phyloP scores from a whole-genome alignment of 2,888 invertebrate genomes.

The Eubasilissa splendida region DNA sequence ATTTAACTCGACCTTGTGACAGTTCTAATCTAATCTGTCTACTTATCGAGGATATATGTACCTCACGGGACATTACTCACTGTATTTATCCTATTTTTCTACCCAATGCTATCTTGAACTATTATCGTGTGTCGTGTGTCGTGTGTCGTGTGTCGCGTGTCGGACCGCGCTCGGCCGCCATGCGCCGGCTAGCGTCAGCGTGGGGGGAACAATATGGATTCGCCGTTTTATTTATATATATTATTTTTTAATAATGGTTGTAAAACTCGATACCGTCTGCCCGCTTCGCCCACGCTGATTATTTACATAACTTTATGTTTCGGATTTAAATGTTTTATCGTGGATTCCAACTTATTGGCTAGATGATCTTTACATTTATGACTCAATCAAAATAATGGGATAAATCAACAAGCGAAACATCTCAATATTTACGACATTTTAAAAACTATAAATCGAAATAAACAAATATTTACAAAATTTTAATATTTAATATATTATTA shows the following conservation, averaged over 20 bases:
- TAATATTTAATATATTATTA: too few relatives aligned
- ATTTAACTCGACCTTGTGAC: too few relatives aligned
- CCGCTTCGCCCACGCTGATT: slow-evolving; percentile 13
- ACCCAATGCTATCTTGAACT: too few relatives aligned
- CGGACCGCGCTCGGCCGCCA: too few relatives aligned
- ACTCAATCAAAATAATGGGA: slow-evolving; percentile 28
- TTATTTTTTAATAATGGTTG: slow-evolving; percentile 31
- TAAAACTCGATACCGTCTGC: background rate
- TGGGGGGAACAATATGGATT: slow-evolving; percentile 4
- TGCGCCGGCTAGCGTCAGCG: background rate
- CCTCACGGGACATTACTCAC: too few relatives aligned
- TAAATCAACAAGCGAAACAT: background rate
- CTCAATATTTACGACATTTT: slow-evolving; percentile 1
- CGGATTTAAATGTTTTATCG: slow-evolving; percentile 12
- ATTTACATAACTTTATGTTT: slow-evolving; percentile 14
- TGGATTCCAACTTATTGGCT: slow-evolving; percentile 25
- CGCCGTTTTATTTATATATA: slow-evolving; percentile 13
- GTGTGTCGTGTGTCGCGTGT: too few relatives aligned
- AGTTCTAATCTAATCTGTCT: too few relatives aligned
- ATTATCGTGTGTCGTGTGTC: too few relatives aligned
- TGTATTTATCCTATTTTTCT: too few relatives aligned
- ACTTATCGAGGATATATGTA: too few relatives aligned
- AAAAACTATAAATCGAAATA: background rate
- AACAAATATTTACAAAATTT: background rate
- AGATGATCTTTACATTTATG: slow-evolving; percentile 37